Percentiles rank a stretch among this genome's conserved stretches.
These are phyloP conservation scores for Stichopus chloronotus DNA, from an alignment of 35 echinoderm and acorn worm species.

Conservation along the genomic window DNA sequence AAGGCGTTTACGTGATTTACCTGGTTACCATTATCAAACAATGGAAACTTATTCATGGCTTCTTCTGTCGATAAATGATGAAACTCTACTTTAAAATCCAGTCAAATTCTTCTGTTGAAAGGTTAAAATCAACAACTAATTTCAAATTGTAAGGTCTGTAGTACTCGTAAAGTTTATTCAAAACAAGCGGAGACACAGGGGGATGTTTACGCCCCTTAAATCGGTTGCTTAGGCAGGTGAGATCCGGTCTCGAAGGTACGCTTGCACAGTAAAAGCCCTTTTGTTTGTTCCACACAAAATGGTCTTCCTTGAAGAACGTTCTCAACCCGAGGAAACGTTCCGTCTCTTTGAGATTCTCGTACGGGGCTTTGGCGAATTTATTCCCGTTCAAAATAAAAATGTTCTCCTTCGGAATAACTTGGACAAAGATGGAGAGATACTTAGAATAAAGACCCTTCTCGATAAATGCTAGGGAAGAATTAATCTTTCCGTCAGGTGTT, in stretches of 20 bases:
- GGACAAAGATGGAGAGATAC: constrained; percentile 31
- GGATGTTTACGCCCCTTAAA: constrained; percentile 46
- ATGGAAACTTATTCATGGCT: no score
- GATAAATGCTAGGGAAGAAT: constrained; percentile 31
- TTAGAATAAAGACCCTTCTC: constrained; percentile 54
- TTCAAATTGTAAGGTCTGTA: constrained; percentile 43
- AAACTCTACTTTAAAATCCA: neutral
- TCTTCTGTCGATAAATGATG: no score
- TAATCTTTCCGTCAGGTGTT: constrained; percentile 38
- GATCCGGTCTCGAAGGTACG: neutral
- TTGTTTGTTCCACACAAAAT: constrained; percentile 47
- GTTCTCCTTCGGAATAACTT: constrained; percentile 11
- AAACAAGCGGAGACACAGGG: constrained; percentile 13
- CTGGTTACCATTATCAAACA: no score
- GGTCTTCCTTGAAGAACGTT: constrained; percentile 26
- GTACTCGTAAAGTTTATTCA: constrained; percentile 22
- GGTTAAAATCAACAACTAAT: neutral
- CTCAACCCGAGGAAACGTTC: constrained; percentile 47
- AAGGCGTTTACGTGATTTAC: no score
- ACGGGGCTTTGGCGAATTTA: constrained; percentile 32
- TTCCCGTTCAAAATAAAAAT: constrained; percentile 58
- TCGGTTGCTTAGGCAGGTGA: constrained; percentile 10
- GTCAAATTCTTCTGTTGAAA: constrained; percentile 18
- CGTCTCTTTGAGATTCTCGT: constrained; percentile 4
- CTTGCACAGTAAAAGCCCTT: constrained; percentile 41